Conservation (phyloP, 1,140 invertebrate genomes). For the Drosophila mojavensis region DNA sequence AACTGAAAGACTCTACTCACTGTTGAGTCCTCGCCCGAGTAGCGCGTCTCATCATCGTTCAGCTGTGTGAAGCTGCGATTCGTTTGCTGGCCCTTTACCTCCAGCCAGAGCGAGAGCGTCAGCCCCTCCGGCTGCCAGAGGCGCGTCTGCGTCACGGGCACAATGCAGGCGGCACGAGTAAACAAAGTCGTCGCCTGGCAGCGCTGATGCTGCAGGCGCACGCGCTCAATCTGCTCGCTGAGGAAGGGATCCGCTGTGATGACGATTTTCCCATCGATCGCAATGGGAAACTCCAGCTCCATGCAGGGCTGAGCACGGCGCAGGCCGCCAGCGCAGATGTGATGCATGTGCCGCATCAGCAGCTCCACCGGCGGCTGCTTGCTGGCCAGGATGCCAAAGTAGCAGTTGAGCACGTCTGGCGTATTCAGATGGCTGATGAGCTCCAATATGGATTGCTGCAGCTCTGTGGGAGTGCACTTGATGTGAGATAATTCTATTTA, state of each 20-base stretch:
- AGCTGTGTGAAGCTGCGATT: conserved; percentile 65
- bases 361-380: conserved; percentile 76
- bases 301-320: conserved; percentile 66
- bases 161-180: conserved; percentile 71
- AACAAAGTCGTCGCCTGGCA: conserved; percentile 70
- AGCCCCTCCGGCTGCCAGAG: conserved; percentile 73
- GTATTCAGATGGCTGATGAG: conserved; percentile 75
- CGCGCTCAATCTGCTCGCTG: conserved; percentile 67
- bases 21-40: conserved; percentile 64
- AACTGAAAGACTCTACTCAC: conserved; percentile 33
- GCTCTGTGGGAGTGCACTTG: conserved; percentile 36
- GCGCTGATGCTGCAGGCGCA: conserved; percentile 69
- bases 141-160: conserved; percentile 72
- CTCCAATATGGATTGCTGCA: conserved; percentile 78
- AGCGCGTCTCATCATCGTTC: conserved; percentile 71
- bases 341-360: conserved; percentile 71
- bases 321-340: conserved; percentile 60
- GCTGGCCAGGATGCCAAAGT: conserved; percentile 69
- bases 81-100: conserved; percentile 66
- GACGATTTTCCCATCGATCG: conserved; percentile 74
- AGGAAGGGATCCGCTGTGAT: conserved; percentile 62
- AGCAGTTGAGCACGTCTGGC: conserved; percentile 70
- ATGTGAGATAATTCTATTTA: background rate
- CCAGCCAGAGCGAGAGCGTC: conserved; percentile 76
- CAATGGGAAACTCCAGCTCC: conserved; percentile 76